A percentile compares a stretch with the other conserved stretches of the same genome.
phyloP scores from a whole-genome alignment of 2,888 invertebrate species.

The Camponotus fellah region DNA sequence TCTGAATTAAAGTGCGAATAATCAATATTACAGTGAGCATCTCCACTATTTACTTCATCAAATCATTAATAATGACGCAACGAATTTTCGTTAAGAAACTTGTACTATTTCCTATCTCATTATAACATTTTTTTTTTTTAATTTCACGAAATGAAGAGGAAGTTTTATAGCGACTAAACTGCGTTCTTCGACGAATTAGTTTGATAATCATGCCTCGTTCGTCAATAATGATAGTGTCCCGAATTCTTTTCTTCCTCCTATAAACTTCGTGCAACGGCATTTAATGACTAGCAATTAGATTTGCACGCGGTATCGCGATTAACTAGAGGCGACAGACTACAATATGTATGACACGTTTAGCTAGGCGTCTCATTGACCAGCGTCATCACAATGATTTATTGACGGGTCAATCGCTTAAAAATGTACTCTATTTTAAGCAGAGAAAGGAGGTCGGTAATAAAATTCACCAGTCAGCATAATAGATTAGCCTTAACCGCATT shows the following conservation, averaged over 20 bases:
- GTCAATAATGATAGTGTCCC: constrained; percentile 36
- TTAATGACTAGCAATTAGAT: constrained; percentile 37
- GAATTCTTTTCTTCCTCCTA: constrained; percentile 28
- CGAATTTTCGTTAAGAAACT: constrained; percentile 5
- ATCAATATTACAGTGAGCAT: neutral
- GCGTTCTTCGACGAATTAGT: constrained; percentile 6
- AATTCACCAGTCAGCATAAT: constrained; percentile 26
- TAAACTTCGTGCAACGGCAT: constrained; percentile 1
- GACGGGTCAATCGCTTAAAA: constrained; percentile 41
- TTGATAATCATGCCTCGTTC: constrained; percentile 28
- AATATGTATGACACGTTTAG: constrained; percentile 32
- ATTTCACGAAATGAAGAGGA: neutral
- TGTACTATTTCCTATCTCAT: constrained; percentile 8
- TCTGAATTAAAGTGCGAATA: too few species aligned
- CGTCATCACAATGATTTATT: constrained; percentile 45
- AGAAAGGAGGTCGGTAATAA: constrained; percentile 43
- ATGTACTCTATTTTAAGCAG: constrained; percentile 10
- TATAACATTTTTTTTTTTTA: neutral
- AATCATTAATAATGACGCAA: neutral
- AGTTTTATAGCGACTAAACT: neutral
- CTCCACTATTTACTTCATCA: neutral
- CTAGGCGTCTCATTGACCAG: constrained; percentile 43
- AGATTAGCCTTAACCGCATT: constrained; percentile 16
- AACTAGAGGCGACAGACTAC: constrained; percentile 17
- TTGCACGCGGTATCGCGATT: constrained; percentile 31